Conservation (phyloP, 2,113 vertebrate species). For the Podocnemis expansa region DNA sequence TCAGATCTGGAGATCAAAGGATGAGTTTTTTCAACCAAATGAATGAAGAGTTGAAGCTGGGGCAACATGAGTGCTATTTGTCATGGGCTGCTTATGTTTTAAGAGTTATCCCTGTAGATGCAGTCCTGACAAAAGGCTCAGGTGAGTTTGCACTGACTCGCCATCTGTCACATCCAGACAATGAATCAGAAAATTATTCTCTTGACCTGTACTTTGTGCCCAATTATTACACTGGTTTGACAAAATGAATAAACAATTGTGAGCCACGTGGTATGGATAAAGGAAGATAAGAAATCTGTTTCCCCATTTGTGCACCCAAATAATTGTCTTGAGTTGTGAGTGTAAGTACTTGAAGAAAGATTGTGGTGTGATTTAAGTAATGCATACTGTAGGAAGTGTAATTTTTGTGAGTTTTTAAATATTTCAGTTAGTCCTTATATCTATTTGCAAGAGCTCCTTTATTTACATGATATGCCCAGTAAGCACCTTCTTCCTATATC, state of each 20-base stretch:
- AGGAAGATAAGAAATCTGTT: neutral
- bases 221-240: neutral
- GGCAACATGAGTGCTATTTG: neutral
- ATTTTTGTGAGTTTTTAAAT: neutral
- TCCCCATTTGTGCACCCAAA: neutral
- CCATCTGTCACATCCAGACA: neutral
- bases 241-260: neutral
- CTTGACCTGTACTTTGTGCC: neutral
- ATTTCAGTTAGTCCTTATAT: neutral
- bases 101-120: neutral
- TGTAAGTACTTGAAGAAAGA: neutral
- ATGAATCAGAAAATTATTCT: neutral
- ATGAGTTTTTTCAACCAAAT: neutral
- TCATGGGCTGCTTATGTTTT: fast-evolving
- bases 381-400: neutral
- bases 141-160: neutral
- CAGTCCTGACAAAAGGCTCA: neutral
- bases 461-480: neutral
- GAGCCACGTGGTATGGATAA: neutral
- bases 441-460: neutral
- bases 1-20: neutral
- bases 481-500: neutral
- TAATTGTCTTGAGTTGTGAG: neutral
- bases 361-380: neutral
- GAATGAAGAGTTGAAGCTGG: neutral